phyloP scores from a whole-genome alignment of 2,113 vertebrate species.

The Tragulus kanchil region DNA sequence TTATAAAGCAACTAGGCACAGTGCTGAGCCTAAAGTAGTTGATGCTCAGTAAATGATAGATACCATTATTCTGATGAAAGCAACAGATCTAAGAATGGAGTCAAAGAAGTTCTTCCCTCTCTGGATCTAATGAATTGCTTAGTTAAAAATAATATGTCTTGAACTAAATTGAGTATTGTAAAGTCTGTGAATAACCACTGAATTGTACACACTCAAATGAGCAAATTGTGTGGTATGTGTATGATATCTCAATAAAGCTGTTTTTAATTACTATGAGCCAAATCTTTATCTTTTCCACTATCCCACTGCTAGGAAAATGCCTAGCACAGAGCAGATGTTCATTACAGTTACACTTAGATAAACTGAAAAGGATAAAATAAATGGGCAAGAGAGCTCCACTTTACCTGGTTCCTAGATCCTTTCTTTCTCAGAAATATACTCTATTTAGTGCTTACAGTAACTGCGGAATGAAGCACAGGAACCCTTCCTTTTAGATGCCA shows the following conservation, averaged over 20 bases:
- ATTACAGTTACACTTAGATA: constrained; percentile 20
- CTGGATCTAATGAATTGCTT: background rate
- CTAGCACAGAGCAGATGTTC: background rate
- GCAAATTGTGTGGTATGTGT: background rate
- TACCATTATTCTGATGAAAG: background rate
- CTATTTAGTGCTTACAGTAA: background rate
- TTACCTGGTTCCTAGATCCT: background rate
- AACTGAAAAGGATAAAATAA: constrained; percentile 40
- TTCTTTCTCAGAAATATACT: background rate
- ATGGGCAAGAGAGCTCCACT: background rate
- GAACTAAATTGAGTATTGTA: background rate
- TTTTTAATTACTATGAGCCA: constrained; percentile 32
- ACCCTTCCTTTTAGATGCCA: background rate
- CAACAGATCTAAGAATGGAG: background rate
- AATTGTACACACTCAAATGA: background rate
- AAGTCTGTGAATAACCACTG: background rate
- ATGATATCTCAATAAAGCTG: constrained; percentile 18
- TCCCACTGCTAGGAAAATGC: background rate
- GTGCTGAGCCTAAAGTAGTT: background rate
- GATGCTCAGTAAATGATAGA: background rate
- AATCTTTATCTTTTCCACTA: constrained; percentile 1
- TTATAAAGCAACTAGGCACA: background rate
- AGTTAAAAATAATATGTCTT: background rate
- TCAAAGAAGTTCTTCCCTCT: background rate
- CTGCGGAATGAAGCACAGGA: background rate